These are phyloP conservation scores for Morpho helenor DNA, from an alignment of 2,888 invertebrate species.

Conservation along the genomic window DNA sequence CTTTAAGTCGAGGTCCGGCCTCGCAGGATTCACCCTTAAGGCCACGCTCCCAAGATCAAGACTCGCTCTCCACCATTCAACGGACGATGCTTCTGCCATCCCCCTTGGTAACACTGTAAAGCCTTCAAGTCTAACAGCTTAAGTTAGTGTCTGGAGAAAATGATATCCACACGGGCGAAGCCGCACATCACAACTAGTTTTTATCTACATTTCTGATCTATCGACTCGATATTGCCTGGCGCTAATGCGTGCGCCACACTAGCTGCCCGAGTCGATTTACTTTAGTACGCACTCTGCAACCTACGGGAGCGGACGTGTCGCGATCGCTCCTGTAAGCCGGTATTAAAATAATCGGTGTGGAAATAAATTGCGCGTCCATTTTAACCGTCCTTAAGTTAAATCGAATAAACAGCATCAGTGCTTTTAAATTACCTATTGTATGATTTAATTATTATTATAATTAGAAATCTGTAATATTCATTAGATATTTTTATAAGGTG, in stretches of 20 bases:
- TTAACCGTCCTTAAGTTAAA: slow-evolving; percentile 49
- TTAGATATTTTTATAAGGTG: slow-evolving; percentile 1
- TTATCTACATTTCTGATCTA: slow-evolving; percentile 32
- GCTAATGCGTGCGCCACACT: slow-evolving; percentile 65
- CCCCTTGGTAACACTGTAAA: no score
- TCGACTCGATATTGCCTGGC: slow-evolving; percentile 50
- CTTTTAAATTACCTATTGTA: slow-evolving; percentile 7
- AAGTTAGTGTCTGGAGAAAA: no score
- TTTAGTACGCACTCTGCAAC: slow-evolving; percentile 61
- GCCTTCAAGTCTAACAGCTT: no score
- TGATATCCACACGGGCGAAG: no score
- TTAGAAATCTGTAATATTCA: neutral
- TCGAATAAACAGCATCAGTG: slow-evolving; percentile 33
- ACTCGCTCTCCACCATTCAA: no score
- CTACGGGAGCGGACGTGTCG: slow-evolving; percentile 44
- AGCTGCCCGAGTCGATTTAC: slow-evolving; percentile 41
- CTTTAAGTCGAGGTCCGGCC: no score
- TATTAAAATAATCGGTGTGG: slow-evolving; percentile 43
- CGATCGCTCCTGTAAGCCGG: slow-evolving; percentile 40
- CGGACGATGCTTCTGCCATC: no score
- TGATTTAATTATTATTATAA: neutral
- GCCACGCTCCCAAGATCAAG: no score
- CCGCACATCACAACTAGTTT: no score
- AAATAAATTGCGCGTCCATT: slow-evolving; percentile 53
- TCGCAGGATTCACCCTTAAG: no score